Evolutionary conservation across 2,797 vertebrate genomes (phyloP), one percentile per base, ranked within the genome.

Genomic region (Gallinago solitaria): DNA sequence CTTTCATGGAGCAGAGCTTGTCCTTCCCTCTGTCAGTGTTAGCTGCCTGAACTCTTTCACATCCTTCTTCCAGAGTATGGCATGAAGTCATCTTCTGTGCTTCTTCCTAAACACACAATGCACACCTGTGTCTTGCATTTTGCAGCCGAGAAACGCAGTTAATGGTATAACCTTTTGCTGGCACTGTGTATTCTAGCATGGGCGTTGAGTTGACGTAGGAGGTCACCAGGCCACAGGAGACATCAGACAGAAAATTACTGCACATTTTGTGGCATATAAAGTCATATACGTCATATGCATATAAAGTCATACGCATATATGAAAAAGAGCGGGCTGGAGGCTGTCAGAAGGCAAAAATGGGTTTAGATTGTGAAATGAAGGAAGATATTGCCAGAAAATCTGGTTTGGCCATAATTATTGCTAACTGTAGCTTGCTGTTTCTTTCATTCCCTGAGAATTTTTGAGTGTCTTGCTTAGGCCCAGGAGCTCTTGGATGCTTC

Each of bases 381-480:
- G 92, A 91, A 95, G 48, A 7, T 0, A 0, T 18, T 82, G 74
- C 53, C 86, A 92, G 67, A 95, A 97, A 71, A 89, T 37, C 41
- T 77, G 61, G 35, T 91, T 93, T 93, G 73, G n/a, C 53, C 35
- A 10, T 80, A 89, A 90, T 93, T 77, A 51, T 28, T 87, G 54
- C 81, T 43, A 75, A 25, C 57, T 73, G 47, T 35, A 93, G 50
- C 65, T 79, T 84, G 47, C 50, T 86, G 41, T 45, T 96, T 59
- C 56, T 93, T 97, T 35, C 12, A 11, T 73, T 83, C 48, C 27
- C 61, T 93, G 76, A 48, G 53, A 41, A 57, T n/a, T 73, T 83
- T 56, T 57, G 37, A 64, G 45, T 57, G 32, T 68, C 41, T 81
- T 78, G 24, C 41, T 43, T 47, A 23, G 12, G 9, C 35, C 23